Conservation (phyloP, 2,797 vertebrate species). For the Margarornis squamiger region DNA sequence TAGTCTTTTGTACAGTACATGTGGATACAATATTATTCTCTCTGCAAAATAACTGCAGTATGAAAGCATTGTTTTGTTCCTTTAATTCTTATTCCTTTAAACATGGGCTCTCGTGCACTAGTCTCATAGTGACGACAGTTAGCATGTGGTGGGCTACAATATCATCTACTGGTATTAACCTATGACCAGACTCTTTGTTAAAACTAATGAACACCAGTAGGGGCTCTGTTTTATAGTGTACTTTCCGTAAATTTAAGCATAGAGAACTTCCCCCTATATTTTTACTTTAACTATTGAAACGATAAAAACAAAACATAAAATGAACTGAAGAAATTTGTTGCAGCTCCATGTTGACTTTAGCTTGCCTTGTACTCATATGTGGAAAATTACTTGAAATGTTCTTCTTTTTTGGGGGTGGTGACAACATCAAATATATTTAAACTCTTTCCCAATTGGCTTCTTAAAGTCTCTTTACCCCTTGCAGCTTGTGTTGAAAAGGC, state of each 20-base stretch:
- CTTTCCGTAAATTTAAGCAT: constrained; percentile 2
- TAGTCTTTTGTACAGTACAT: background rate
- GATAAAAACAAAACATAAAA: constrained; percentile 1
- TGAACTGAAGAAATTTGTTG: background rate
- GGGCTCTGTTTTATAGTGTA: constrained; percentile 34
- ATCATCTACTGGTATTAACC: constrained; percentile 24
- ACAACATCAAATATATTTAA: background rate
- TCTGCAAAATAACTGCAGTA: background rate
- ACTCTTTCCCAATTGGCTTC: background rate
- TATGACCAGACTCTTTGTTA: constrained; percentile 51
- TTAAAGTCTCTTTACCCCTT: background rate
- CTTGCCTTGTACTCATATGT: background rate
- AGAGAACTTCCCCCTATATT: background rate
- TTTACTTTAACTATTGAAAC: constrained; percentile 1
- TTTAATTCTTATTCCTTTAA: background rate
- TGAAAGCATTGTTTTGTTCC: background rate
- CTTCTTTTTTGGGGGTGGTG: background rate
- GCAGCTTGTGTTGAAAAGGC: background rate
- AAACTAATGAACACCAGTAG: constrained; percentile 58
- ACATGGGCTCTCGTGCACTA: background rate
- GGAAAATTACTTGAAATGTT: background rate
- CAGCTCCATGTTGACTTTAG: background rate
- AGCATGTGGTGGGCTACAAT: constrained; percentile 10
- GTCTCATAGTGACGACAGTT: background rate
- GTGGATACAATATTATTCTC: background rate